phyloP scores from a whole-genome alignment of 2,888 invertebrate species.

The Meiosimyza platycephala region DNA sequence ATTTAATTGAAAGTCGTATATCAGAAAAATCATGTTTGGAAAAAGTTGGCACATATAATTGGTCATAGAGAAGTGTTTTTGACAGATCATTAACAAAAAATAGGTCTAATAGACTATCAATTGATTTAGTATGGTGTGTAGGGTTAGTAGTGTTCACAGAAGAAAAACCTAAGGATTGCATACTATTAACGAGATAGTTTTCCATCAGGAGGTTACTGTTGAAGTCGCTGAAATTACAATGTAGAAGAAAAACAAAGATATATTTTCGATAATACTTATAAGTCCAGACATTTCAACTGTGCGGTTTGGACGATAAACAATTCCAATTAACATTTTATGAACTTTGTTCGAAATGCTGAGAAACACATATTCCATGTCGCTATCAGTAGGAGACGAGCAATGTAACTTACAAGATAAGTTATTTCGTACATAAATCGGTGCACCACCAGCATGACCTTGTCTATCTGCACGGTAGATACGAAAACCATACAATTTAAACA shows the following conservation, averaged over 20 bases:
- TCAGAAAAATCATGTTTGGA: slow-evolving; percentile 14
- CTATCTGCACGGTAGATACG: slow-evolving; percentile 25
- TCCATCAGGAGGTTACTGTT: slow-evolving; percentile 3
- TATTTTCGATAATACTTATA: neutral
- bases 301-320: slow-evolving; percentile 5
- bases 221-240: too few relatives aligned
- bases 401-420: neutral
- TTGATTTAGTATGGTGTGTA: neutral
- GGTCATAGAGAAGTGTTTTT: neutral
- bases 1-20: slow-evolving; percentile 8
- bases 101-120: slow-evolving; percentile 7
- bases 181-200: neutral
- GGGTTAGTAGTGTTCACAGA: neutral
- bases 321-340: neutral
- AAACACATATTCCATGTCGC: neutral
- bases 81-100: slow-evolving; percentile 15
- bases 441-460: slow-evolving; percentile 26
- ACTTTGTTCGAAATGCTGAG: neutral
- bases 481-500: slow-evolving; percentile 9
- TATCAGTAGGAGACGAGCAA: neutral
- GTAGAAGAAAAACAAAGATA: neutral
- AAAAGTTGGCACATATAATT: neutral
- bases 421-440: slow-evolving; percentile 7
- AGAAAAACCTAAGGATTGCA: neutral
- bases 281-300: neutral